Evolutionary conservation across 92 coral and sea anemone species (phyloP).

Genomic region (Diadumene lineata): DNA sequence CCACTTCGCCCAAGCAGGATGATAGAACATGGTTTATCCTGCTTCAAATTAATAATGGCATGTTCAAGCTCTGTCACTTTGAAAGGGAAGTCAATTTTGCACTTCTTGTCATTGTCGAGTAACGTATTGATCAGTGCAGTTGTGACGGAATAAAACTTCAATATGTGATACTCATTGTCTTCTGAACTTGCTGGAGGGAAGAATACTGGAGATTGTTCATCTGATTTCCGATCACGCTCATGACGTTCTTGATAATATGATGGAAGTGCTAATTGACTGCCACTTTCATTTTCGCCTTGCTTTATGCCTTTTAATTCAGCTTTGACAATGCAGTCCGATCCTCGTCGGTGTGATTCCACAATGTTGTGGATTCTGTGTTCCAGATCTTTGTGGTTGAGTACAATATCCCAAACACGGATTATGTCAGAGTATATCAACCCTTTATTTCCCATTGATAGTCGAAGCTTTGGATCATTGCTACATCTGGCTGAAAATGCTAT

Average conservation of each 20-base stretch:
- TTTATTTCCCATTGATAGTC: conserved; percentile 29
- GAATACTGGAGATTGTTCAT: conserved; percentile 31
- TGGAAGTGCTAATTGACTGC: conserved; percentile 12
- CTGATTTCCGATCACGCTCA: not conserved
- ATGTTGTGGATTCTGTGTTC: conserved; percentile 72
- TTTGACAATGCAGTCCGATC: conserved; percentile 84
- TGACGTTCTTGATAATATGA: conserved; percentile 27
- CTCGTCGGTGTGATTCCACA: conserved; percentile 85
- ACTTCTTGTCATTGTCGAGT: conserved; percentile 49
- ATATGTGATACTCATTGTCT: conserved; percentile 90
- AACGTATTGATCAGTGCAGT: conserved; percentile 77
- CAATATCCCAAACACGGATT: conserved; percentile 95
- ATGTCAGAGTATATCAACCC: conserved; percentile 83
- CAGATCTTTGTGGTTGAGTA: conserved; percentile 71
- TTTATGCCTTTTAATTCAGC: conserved; percentile 73
- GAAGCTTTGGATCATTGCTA: conserved; percentile 68
- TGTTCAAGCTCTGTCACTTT: conserved; percentile 93
- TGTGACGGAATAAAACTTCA: conserved; percentile 87
- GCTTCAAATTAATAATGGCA: conserved; percentile 85
- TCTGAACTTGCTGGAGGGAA: conserved; percentile 95
- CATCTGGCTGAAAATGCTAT: conserved; percentile 91
- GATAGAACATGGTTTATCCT: conserved; percentile 63
- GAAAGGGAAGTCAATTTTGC: conserved; percentile 83
- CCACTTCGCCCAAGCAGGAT: conserved; percentile 97
- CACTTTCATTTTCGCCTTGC: not conserved